These are phyloP conservation scores for Strix occidentalis DNA, from an alignment of 2,797 vertebrate genomes.

Conservation along the genomic window DNA sequence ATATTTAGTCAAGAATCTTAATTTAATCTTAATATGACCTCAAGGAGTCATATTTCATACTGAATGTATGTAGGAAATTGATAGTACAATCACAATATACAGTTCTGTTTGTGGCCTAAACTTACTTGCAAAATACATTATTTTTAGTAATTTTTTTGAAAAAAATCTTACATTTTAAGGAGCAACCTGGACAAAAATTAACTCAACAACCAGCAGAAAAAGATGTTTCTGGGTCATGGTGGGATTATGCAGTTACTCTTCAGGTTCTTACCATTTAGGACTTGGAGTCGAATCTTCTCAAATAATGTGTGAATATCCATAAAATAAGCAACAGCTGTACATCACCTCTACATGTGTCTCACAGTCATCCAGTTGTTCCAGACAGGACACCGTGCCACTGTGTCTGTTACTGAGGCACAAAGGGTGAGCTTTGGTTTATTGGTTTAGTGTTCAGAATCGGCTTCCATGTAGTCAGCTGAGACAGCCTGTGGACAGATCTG, in stretches of 20 bases:
- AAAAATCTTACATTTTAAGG: background rate
- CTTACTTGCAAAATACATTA: background rate
- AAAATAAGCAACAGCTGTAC: background rate
- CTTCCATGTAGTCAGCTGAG: background rate
- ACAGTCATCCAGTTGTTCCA: background rate
- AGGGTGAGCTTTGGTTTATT: background rate
- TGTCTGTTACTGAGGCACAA: background rate
- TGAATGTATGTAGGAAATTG: background rate
- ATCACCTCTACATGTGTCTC: background rate
- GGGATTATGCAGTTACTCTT: background rate
- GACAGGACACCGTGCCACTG: background rate
- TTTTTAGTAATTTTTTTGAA: background rate
- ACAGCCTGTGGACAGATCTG: background rate
- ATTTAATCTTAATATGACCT: background rate
- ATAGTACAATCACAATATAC: background rate
- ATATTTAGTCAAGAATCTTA: background rate
- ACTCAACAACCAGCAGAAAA: background rate
- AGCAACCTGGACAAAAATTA: background rate
- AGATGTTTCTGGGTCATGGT: background rate
- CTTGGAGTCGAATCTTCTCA: background rate
- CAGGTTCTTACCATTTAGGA: background rate
- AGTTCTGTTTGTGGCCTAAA: background rate
- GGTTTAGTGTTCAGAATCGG: background rate
- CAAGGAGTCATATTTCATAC: background rate
- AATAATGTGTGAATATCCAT: background rate